These are phyloP conservation scores for Eupeodes latifasciatus DNA, from an alignment of 2,888 invertebrate species.

Conservation along the genomic window DNA sequence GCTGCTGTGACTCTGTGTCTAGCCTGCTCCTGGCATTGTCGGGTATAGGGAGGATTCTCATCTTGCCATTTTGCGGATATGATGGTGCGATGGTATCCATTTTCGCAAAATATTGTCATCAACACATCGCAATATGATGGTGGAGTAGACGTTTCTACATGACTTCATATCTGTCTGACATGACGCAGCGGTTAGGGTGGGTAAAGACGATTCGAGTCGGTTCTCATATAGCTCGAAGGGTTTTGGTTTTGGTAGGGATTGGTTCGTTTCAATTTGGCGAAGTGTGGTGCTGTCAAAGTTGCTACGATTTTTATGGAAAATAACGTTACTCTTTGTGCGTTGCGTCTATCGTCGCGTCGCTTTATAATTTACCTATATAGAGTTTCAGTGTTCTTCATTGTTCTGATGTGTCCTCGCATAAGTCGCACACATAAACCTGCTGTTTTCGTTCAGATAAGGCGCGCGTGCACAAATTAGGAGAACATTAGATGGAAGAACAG, in stretches of 20 bases:
- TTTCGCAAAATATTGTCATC: constrained; percentile 66
- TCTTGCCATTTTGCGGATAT: constrained; percentile 36
- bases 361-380: neutral
- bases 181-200: neutral
- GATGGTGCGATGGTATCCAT: constrained; percentile 52
- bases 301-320: constrained; percentile 8
- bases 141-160: constrained; percentile 57
- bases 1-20: neutral
- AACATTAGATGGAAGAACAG: constrained; percentile 56
- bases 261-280: neutral
- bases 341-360: neutral
- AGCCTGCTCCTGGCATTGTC: neutral
- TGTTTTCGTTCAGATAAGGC: constrained; percentile 64
- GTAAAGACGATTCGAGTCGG: neutral
- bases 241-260: neutral
- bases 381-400: constrained; percentile 25
- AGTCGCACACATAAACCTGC: constrained; percentile 29
- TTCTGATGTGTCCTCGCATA: constrained; percentile 15
- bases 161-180: constrained; percentile 51
- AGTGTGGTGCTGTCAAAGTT: neutral
- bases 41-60: constrained; percentile 29
- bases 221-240: too few relatives aligned
- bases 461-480: constrained; percentile 66
- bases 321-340: constrained; percentile 9
- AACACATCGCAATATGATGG: constrained; percentile 11